Conservation (phyloP, 1,140 invertebrate species). For the Amphibalanus amphitrite region DNA sequence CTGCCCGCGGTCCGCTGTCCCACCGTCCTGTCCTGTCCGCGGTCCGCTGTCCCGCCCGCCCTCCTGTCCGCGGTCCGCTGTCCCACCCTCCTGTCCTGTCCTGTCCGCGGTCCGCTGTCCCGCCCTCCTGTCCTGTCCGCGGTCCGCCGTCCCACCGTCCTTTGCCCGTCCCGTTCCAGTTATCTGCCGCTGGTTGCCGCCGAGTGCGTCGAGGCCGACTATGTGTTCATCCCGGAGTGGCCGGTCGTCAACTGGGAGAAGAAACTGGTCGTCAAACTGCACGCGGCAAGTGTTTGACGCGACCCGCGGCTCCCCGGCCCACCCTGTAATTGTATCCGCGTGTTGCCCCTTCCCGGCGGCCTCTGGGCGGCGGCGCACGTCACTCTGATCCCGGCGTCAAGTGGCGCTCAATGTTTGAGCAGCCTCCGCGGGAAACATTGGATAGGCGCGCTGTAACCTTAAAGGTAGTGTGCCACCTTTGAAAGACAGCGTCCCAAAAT, state of each 20-base stretch:
- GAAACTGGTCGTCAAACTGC: constrained; percentile 76
- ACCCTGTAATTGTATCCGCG: no score
- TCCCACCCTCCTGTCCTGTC: background rate
- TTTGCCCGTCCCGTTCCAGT: constrained; percentile 20
- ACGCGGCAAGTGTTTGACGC: constrained; percentile 59
- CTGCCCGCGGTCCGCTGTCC: background rate
- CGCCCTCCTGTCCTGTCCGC: background rate
- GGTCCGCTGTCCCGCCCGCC: background rate
- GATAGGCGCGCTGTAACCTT: no score
- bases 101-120: background rate
- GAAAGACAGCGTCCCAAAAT: no score
- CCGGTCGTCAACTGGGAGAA: constrained; percentile 77
- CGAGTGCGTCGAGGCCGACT: constrained; percentile 32
- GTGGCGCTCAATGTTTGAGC: no score
- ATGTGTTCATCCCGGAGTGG: constrained; percentile 58
- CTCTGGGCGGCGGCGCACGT: no score
- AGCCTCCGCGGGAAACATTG: no score
- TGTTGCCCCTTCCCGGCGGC: no score
- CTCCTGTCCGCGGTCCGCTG: background rate
- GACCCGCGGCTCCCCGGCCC: no score
- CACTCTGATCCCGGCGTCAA: no score
- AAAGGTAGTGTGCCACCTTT: no score
- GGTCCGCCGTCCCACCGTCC: background rate
- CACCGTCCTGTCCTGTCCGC: constrained; percentile 1
- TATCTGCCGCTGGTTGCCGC: constrained; percentile 42